Percentiles rank a stretch among this genome's conserved stretches.
These are phyloP conservation scores for Lochmaea capreae DNA, from an alignment of 2,888 invertebrate genomes.

Conservation along the genomic window DNA sequence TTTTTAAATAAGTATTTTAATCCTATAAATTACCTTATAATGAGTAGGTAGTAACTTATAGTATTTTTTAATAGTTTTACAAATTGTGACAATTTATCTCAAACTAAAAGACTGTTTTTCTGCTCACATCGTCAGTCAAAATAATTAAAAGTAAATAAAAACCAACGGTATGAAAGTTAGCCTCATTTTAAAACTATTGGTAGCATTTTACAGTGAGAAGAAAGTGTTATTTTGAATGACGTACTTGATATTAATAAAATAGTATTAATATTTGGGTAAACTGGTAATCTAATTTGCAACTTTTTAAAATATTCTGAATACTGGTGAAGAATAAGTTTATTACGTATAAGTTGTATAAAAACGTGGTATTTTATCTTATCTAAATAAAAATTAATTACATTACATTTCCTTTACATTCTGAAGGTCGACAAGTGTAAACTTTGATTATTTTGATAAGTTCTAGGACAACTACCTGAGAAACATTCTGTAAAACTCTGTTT, in stretches of 20 bases:
- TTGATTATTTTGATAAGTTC: background rate
- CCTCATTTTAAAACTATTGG: no score
- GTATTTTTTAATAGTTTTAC: background rate
- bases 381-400: background rate
- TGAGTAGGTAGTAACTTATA: background rate
- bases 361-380: background rate
- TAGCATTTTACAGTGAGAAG: background rate
- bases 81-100: constrained; percentile 11
- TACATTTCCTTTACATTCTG: background rate
- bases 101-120: constrained; percentile 31
- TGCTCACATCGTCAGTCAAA: constrained; percentile 27
- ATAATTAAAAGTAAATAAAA: constrained; percentile 3
- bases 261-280: background rate
- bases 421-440: background rate
- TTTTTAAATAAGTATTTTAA: constrained; percentile 19
- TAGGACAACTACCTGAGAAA: background rate
- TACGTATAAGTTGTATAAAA: no score
- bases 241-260: background rate
- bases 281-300: background rate
- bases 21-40: background rate
- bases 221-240: background rate
- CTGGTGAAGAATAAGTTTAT: background rate
- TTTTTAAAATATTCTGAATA: background rate
- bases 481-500: background rate
- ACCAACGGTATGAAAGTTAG: background rate